phyloP scores from a whole-genome alignment of 37 sponge, comb jelly and placozoan genomes.

The Spongilla lacustris region DNA sequence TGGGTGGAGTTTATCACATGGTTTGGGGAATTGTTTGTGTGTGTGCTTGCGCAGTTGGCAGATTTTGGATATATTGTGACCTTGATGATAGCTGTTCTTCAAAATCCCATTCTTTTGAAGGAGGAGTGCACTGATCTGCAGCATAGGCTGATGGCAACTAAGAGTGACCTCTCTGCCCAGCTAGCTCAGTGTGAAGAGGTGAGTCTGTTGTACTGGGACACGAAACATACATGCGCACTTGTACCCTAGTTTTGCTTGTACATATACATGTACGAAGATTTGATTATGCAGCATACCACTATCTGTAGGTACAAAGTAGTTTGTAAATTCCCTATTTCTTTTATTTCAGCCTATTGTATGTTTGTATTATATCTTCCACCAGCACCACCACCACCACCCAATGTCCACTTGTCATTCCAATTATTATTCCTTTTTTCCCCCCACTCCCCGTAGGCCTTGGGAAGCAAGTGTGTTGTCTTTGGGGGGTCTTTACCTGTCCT shows the following conservation, averaged over 20 bases:
- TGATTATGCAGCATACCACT: too few species aligned
- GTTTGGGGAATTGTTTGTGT: background rate
- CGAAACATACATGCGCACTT: too few species aligned
- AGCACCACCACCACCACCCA: background rate
- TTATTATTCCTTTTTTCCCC: background rate
- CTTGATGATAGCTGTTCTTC: background rate
- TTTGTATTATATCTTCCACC: background rate
- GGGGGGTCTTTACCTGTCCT: background rate
- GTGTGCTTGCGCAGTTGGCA: background rate
- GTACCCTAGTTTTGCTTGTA: too few species aligned
- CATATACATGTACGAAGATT: too few species aligned
- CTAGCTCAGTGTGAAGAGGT: conserved; percentile 72
- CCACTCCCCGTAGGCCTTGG: background rate
- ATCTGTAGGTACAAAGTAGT: too few species aligned
- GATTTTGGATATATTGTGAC: background rate
- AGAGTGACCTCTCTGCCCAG: conserved; percentile 56
- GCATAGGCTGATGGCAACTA: conserved; percentile 27
- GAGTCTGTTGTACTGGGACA: background rate
- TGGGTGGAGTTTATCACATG: too few species aligned
- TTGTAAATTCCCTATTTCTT: too few species aligned
- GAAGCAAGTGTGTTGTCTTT: background rate
- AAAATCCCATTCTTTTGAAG: conserved; percentile 8
- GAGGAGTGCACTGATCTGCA: conserved; percentile 46
- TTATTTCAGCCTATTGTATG: too few species aligned
- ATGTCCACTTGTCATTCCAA: background rate